These are phyloP conservation scores for Onychorhynchus coronatus DNA, from an alignment of 2,113 vertebrate species.

Conservation along the genomic window DNA sequence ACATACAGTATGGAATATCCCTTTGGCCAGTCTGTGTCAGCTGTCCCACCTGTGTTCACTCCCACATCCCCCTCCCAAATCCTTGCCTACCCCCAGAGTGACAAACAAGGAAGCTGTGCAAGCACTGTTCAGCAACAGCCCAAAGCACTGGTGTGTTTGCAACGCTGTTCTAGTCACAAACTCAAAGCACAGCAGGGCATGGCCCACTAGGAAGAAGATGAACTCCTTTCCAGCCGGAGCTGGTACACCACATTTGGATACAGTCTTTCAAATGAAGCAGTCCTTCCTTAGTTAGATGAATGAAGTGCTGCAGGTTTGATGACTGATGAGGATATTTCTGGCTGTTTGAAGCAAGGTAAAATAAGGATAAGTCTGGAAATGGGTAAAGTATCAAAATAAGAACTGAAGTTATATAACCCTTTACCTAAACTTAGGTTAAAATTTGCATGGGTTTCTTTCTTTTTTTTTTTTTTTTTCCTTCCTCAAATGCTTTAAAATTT, in stretches of 20 bases:
- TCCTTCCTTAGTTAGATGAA: neutral
- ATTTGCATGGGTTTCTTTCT: neutral
- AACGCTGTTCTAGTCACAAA: neutral
- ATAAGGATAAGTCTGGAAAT: neutral
- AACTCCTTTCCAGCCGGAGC: neutral
- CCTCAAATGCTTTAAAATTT: neutral
- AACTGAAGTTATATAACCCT: neutral
- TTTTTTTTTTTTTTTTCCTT: neutral
- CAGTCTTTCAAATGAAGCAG: neutral
- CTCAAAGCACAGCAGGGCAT: neutral
- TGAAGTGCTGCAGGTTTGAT: neutral
- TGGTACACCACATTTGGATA: neutral
- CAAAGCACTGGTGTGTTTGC: neutral
- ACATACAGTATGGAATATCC: neutral
- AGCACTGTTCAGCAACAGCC: neutral
- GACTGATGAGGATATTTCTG: neutral
- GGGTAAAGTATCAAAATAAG: neutral
- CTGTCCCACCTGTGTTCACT: neutral
- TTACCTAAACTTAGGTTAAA: neutral
- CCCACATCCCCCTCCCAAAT: neutral
- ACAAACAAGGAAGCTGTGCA: neutral
- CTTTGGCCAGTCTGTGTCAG: rapidly evolving
- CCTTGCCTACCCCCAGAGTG: neutral
- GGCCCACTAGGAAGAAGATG: neutral
- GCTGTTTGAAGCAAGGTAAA: neutral